Evolutionary conservation across 1,140 invertebrate genomes (phyloP), one percentile per base, ranked within the genome.

Genomic region (Drosophila bocqueti): DNA sequence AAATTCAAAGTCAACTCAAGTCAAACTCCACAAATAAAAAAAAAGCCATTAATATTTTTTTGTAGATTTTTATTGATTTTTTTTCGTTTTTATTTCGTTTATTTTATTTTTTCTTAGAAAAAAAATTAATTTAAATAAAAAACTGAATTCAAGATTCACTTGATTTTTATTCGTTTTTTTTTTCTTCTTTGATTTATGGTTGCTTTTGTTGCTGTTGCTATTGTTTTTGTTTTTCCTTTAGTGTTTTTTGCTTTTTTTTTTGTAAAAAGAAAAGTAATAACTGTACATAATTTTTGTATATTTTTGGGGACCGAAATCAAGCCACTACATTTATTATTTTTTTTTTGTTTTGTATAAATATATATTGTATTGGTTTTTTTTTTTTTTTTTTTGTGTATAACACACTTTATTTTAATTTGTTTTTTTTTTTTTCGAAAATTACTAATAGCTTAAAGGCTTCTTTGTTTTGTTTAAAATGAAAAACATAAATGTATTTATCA

Each of bases 381-480:
- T 43, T 38, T 31, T 40, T 21, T 36, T 46, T 58, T 68, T n/a
- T 40, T 36, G 42, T 58, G 61, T n/a, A 16, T 42, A 24, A 36
- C 38, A 34, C 11, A 34, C 24, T 55, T 38, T 55, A 38, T 9
- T 24, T 52, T 18, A 15, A 4, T 54, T 55, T 47, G 40, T 55
- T 57, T 50, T 58, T 73, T 50, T 58, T 73, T 69, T 69, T 59
- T 38, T 57, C 18, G 21, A 68, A 68, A 68, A 68, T 68, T 72
- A 72, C 65, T 72, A 71, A 71, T 58, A 72, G 68, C 50, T 72
- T 71, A 58, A 72, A 72, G 68, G 68, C 68, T 72, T 47, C 26
- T 40, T 68, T 47, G 49, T 24, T 69, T 57, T 42, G 67, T 46
- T 57, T 4, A 26, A 26, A 64, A 61, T 42, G 61, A 36, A 68